phyloP scores from a whole-genome alignment of 2,797 vertebrate species.

The Euphonia xanthogaster region DNA sequence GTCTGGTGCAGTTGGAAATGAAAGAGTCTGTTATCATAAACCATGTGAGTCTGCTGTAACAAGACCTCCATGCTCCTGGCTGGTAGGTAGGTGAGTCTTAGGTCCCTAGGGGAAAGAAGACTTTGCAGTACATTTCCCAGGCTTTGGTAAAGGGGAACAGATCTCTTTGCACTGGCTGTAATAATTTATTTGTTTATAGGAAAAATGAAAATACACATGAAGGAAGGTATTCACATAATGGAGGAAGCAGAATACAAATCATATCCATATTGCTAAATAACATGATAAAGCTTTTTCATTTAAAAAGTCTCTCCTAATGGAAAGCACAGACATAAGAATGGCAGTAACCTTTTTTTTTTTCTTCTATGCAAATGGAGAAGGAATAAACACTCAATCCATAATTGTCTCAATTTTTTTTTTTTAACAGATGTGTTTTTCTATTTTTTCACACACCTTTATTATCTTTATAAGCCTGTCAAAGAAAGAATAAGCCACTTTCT shows the following conservation, averaged over 20 bases:
- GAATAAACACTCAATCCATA: background rate
- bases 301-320: background rate
- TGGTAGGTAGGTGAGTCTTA: background rate
- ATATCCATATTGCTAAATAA: background rate
- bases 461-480: background rate
- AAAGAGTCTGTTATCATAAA: background rate
- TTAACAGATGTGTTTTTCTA: background rate
- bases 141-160: background rate
- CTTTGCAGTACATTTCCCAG: background rate
- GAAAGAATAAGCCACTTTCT: background rate
- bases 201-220: background rate
- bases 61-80: background rate
- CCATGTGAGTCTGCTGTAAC: background rate
- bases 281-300: background rate
- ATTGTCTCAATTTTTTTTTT: background rate
- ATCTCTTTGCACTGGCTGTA: background rate
- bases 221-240: background rate
- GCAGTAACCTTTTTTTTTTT: background rate
- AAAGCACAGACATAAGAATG: background rate
- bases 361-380: background rate
- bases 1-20: background rate
- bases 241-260: background rate
- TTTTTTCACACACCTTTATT: background rate
- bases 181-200: background rate
- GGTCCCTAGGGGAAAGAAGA: background rate